These are phyloP conservation scores for Chinchilla lanigera DNA, from an alignment of 2,113 vertebrate species.

Conservation along the genomic window DNA sequence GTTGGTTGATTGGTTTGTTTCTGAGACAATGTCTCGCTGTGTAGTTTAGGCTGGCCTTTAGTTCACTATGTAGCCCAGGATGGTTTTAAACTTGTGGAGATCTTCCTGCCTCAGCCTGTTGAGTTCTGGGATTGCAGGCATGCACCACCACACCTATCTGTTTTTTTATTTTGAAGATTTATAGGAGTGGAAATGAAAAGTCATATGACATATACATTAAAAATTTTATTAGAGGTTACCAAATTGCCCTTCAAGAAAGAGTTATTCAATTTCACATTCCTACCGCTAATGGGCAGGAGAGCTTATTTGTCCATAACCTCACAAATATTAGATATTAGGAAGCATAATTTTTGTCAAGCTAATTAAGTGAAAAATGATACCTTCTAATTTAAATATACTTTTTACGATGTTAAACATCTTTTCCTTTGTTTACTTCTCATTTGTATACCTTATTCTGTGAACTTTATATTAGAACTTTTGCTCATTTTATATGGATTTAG, in stretches of 20 bases:
- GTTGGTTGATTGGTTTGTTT: neutral
- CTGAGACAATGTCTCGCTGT: neutral
- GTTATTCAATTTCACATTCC: neutral
- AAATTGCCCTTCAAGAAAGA: neutral
- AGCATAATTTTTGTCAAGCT: conserved; percentile 36
- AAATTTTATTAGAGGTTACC: conserved; percentile 30
- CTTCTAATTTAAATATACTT: neutral
- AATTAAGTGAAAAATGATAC: conserved; percentile 13
- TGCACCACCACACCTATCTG: neutral
- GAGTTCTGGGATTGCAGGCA: neutral
- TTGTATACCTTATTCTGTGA: conserved; percentile 51
- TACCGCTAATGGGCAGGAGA: neutral
- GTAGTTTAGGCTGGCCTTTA: neutral
- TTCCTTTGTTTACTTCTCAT: neutral
- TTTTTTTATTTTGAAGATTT: conserved; percentile 35
- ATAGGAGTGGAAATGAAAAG: neutral
- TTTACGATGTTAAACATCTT: neutral
- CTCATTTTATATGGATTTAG: no score
- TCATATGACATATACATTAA: conserved; percentile 4
- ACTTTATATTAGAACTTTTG: neutral
- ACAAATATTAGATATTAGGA: neutral
- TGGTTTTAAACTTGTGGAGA: neutral
- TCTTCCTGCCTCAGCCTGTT: neutral
- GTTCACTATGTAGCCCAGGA: neutral
- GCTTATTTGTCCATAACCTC: neutral